Percentiles rank a stretch among this genome's conserved stretches.
phyloP scores from a whole-genome alignment of 2,113 vertebrate genomes.

The Istiophorus platypterus region DNA sequence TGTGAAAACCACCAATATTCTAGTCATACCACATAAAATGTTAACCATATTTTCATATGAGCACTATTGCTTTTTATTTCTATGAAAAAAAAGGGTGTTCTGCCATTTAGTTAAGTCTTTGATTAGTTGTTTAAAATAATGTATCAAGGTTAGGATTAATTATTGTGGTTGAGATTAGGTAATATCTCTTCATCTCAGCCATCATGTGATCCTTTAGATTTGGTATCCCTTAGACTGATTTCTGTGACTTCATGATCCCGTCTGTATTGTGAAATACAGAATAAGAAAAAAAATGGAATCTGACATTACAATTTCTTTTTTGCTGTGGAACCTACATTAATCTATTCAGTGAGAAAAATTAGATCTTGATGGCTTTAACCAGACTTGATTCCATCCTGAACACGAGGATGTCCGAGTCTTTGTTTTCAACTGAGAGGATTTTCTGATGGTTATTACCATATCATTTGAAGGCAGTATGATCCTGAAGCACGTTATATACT shows the following conservation, averaged over 20 bases:
- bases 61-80: no score
- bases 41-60: background rate
- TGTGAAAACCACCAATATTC: background rate
- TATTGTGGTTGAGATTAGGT: background rate
- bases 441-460: background rate
- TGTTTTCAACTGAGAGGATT: slow-evolving; percentile 7
- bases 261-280: background rate
- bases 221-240: background rate
- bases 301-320: background rate
- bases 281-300: background rate
- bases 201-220: no score
- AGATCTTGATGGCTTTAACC: background rate
- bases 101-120: no score
- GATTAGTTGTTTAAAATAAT: no score
- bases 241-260: background rate
- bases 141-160: no score
- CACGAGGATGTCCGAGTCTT: background rate
- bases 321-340: background rate
- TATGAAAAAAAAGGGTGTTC: no score
- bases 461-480: slow-evolving; percentile 1
- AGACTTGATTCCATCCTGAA: slow-evolving; percentile 5
- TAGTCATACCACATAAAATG: background rate
- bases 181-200: background rate
- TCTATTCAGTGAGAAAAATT: background rate
- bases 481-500: background rate